Base-by-base conservation (phyloP, 2,113 vertebrate genomes). In the Paraplagusia blochii region DNA sequence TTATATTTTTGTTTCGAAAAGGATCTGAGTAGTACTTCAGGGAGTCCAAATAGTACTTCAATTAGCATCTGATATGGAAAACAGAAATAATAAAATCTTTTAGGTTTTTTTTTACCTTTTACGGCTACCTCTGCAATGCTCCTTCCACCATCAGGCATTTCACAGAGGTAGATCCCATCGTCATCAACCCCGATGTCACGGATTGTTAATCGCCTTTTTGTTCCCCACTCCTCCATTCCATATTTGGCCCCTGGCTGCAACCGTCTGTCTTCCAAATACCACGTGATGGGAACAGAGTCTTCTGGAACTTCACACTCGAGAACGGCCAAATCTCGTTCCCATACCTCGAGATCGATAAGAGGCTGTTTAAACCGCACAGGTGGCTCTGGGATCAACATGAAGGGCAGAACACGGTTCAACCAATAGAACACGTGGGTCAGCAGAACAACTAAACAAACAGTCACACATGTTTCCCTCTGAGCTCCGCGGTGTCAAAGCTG, bases 281-380 rank as follows among this genome's bases (percentile, higher is more conserved):
- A 99, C 34, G 93, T 86, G 0, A 95, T 97, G 49, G 93, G 90
- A 46, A 96, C 94, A 17, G 93, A 92, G 69, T 95, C 93, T 69
- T 95, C 88, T 0, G 97, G 96, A 16, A 99, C 97, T 82, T 96
- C 94, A 76, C 97, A 99, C 83, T 99, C 97, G 35, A 99, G 87
- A 72, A 99, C 85, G 0, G 90, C 97, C 1, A 95, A 92, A 61
- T 96, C 93, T 3, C 85, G 79, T 75, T 99, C 97, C 11, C 88
- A 90, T 43, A 98, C 96, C 78, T 97, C 94, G 29, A 97, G 90
- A 0, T 99, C 95, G 38, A 88, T 91, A 58, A 99, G 87, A 15
- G 94, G 95, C 72, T 92, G 88, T 12, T 94, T 91, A 86, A 99
- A 99, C 54, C 85, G 88, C 57, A 96, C 91, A 42, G 85, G 92